phyloP scores from a whole-genome alignment of 1,140 invertebrate species.

The Sycophaga agraensis region DNA sequence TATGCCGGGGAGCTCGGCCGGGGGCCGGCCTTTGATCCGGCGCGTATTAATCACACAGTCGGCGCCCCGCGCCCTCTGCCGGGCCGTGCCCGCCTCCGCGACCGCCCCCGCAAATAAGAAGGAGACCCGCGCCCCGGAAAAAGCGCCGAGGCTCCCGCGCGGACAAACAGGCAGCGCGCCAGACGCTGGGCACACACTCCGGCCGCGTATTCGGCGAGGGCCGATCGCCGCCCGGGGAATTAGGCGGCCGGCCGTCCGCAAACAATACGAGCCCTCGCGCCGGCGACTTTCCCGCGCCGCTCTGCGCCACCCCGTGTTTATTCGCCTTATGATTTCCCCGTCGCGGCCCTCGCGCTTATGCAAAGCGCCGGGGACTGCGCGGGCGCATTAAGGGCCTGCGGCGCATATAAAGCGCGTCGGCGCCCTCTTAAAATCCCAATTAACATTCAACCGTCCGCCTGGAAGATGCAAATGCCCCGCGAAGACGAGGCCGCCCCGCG shows the following conservation, averaged over 20 bases:
- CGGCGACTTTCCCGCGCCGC: neutral
- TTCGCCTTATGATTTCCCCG: neutral
- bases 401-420: too few relatives aligned
- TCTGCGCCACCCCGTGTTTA: neutral
- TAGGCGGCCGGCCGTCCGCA: neutral
- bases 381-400: too few relatives aligned
- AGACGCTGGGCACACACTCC: too few relatives aligned
- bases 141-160: neutral
- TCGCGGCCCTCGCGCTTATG: neutral
- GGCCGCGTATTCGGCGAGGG: too few relatives aligned
- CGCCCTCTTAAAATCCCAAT: neutral
- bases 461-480: neutral
- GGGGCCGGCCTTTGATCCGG: constrained; percentile 40
- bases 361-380: too few relatives aligned
- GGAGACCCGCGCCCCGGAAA: too few relatives aligned
- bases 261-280: neutral
- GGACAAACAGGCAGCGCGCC: neutral
- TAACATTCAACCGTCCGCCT: neutral
- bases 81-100: too few relatives aligned
- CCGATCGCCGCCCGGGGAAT: too few relatives aligned
- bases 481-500: too few relatives aligned
- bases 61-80: too few relatives aligned
- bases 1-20: too few relatives aligned
- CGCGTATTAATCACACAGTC: constrained; percentile 41
- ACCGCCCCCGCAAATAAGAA: constrained; percentile 3